Base-by-base conservation (phyloP, 92 coral and sea anemone species). In the Phenganax marumi region DNA sequence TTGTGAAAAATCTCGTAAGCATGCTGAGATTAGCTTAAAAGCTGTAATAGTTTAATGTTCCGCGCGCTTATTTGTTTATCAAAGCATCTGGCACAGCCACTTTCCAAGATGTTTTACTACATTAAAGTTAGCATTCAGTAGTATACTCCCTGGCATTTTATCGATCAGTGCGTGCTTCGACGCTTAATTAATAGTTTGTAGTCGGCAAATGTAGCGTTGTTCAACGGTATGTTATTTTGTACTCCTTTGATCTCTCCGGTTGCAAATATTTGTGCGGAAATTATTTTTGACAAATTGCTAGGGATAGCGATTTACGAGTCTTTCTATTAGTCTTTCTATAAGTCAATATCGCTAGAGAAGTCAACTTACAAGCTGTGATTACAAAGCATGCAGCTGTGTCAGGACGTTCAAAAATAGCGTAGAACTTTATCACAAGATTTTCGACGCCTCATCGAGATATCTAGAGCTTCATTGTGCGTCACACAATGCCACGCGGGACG, bases 1-100 rank as follows among this genome's bases (percentile, higher is more conserved):
- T 25, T 66, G 49, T 17, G n/a, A n/a, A 33, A 25, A 66, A 66
- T 66, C 72, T 66, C 50, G 17, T 66, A 66, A 66, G 49, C 72
- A n/a, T 66, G 72, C 43, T 49, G 72, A 49, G 72, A 66, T 66
- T 66, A 66, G 72, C 72, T 33, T 25, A 66, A 66, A 11, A 66
- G 49, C 14, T 49, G 1, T 66, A n/a, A 64, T 21, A 25, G 70
- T 33, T 24, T 12, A 24, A 24, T 18, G 70, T 64, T 64, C 26
- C 70, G 72, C 72, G 18, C 43, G 72, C 50, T 66, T 66, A 19
- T 66, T 62, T 66, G 68, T 62, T 62, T 18, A 33, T 33, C 43
- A 33, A 33, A 33, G 43, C 43, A 33, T 33, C 43, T 33, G 2
- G 5, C 43, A 33, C 43, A 33, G n/a, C n/a, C n/a, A n/a, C n/a